Evolutionary conservation across 2,797 vertebrate species (phyloP).

Genomic region (Notoglanidium macrostoma): DNA sequence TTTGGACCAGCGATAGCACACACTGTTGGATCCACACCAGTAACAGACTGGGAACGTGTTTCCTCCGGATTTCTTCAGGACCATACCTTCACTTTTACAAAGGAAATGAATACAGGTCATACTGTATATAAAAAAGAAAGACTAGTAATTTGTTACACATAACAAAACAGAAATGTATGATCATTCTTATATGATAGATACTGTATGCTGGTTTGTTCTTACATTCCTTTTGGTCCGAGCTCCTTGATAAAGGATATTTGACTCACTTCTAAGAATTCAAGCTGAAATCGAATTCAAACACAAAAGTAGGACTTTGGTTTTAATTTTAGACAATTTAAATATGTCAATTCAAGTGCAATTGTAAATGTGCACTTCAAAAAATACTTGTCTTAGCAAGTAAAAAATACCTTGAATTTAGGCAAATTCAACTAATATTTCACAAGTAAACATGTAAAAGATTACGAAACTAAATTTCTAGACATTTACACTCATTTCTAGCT

Average conservation of each 20-base stretch:
- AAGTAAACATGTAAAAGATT: background rate
- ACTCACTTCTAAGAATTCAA: constrained; percentile 58
- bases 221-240: constrained; percentile 59
- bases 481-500: background rate
- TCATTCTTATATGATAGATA: background rate
- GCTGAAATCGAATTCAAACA: constrained; percentile 50
- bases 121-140: background rate
- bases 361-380: constrained; percentile 5
- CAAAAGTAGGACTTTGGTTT: constrained; percentile 19
- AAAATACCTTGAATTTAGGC: background rate
- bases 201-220: constrained; percentile 36
- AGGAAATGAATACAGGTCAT: background rate
- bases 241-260: constrained; percentile 56
- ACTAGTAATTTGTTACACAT: background rate
- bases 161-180: background rate
- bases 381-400: background rate
- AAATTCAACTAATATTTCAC: background rate
- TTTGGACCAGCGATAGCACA: constrained; percentile 65
- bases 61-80: constrained; percentile 64
- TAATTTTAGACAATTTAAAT: constrained; percentile 20
- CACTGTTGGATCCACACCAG: constrained; percentile 63
- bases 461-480: background rate
- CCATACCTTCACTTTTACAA: constrained; percentile 59
- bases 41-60: constrained; percentile 61
- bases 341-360: background rate